Base-by-base conservation (phyloP, 2,888 invertebrate species). In the Ochropleura plecta region DNA sequence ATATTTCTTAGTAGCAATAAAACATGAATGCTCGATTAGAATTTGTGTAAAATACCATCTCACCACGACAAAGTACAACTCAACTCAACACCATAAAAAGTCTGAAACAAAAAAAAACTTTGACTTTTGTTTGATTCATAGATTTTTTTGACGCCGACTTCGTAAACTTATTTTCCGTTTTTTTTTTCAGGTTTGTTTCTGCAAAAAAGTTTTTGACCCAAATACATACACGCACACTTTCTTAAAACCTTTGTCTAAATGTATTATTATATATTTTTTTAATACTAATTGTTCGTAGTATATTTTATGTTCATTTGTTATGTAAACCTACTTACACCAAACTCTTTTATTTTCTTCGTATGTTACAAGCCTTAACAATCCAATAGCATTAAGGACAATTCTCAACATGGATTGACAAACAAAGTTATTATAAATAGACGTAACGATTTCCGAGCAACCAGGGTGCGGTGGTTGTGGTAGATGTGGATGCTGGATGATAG, bases 361-460 rank as follows among this genome's bases (percentile, higher is more conserved):
- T 75, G 66, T 10, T 70, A 59, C 55, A 20, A 5, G 70, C 85
- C 69, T 81, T 73, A 85, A 51, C 51, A 71, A 77, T 80, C 68
- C 66, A 57, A 44, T n/a, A 71, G 73, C 79, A 87, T 82, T 79
- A 86, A 77, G 70, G 71, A 69, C 73, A 73, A 85, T 81, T 70
- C 76, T 70, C 64, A 81, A 67, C 73, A 77, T 62, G 71, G 78
- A 80, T 78, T 64, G 73, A 86, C 85, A 86, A 88, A 82, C 85
- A 86, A 85, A 74, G 83, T 86, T 81, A 86, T 86, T 85, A 86
- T 86, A 86, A 85, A 85, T 80, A 83, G 78, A 82, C 73, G 77
- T 83, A 72, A 71, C 81, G 79, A 81, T 84, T 85, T 73, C 72
- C 73, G 73, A 78, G 79, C 73, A 48, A 60, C 77, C 76, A 73